Percentiles rank a stretch among this genome's conserved stretches.
Conservation (phyloP, 2,797 vertebrate genomes). For the Coluber constrictor region DNA sequence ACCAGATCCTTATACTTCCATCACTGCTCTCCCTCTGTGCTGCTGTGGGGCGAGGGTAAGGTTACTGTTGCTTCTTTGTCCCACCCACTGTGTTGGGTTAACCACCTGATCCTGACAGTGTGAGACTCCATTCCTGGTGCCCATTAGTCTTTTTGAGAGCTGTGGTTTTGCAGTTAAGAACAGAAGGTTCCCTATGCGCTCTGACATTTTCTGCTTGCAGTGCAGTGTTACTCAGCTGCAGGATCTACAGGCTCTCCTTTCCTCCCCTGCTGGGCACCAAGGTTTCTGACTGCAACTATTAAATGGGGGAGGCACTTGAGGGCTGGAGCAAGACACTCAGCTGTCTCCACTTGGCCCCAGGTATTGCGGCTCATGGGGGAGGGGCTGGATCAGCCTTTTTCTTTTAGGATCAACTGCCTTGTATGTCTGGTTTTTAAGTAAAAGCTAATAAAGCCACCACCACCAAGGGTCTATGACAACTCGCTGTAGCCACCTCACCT, state of each 20-base stretch:
- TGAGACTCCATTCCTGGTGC: not conserved
- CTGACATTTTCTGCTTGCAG: constrained; percentile 9
- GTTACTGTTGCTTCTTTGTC: constrained; percentile 34
- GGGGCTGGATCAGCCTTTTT: not conserved
- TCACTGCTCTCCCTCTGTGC: not conserved
- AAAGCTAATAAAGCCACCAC: constrained; percentile 2
- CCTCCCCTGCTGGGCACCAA: constrained; percentile 42
- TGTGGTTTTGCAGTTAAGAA: constrained; percentile 32
- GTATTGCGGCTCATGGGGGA: not conserved
- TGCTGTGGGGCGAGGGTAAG: constrained; percentile 18
- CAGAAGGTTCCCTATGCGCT: constrained; percentile 24
- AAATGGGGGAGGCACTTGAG: constrained; percentile 20
- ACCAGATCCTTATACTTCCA: not conserved
- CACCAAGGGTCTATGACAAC: too few relatives aligned
- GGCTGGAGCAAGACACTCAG: constrained; percentile 1
- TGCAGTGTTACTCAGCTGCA: not conserved
- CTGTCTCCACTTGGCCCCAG: constrained; percentile 22
- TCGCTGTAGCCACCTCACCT: too few relatives aligned
- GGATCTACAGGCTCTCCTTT: constrained; percentile 10
- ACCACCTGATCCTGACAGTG: not conserved
- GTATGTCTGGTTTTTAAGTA: constrained; percentile 35
- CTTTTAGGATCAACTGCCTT: constrained; percentile 34
- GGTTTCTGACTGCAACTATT: constrained; percentile 49
- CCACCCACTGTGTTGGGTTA: constrained; percentile 25
- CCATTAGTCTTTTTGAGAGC: constrained; percentile 16